Base-by-base conservation (phyloP, 2,888 invertebrate species). In the Lycophotia porphyrea region DNA sequence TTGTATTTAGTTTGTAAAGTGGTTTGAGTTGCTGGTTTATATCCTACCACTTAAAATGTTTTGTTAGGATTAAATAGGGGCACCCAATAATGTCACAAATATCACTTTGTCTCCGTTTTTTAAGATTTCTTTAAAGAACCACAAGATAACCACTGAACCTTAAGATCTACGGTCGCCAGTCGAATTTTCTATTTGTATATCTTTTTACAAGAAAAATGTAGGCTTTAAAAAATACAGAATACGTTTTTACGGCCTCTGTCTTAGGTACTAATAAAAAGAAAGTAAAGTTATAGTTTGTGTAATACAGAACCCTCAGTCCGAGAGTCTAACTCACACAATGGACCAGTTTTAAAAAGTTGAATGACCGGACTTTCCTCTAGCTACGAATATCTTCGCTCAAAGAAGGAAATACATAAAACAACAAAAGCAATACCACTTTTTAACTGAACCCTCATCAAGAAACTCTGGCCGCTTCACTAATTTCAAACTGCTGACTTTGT, bases 401-500 rank as follows among this genome's bases (percentile, higher is more conserved):
- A 61, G 15, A 61, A 70, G 21, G 11, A 58, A 76, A 61, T 0
- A 34, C 31, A 24, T 69, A 61, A 61, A 58, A 55, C 52, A 61
- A 66, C 31, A 66, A 66, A 61, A 47, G 44, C 11, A 71, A 34
- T 27, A 7, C 18, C 34, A 63, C 44, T 71, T 77, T 64, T 49
- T 18, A 64, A 78, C 34, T 61, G 44, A n/a, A 49, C 34, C 42
- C 58, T 42, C 42, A 44, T 65, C 47, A 69, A 65, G 34, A 63
- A 76, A 70, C n/a, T 70, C 52, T 31, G 39, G 44, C 13, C 31
- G 52, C 36, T 78, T 66, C 2, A 31, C 67, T 71, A 31, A 64
- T 80, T 44, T 58, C 3, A 76, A 52, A 27, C 15, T 52, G 55
- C 34, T 34, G 55, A 58, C 31, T 71, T 65, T 81, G 31, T 31